Conservation (phyloP, 2,113 vertebrate species). For the Eretmochelys imbricata region DNA sequence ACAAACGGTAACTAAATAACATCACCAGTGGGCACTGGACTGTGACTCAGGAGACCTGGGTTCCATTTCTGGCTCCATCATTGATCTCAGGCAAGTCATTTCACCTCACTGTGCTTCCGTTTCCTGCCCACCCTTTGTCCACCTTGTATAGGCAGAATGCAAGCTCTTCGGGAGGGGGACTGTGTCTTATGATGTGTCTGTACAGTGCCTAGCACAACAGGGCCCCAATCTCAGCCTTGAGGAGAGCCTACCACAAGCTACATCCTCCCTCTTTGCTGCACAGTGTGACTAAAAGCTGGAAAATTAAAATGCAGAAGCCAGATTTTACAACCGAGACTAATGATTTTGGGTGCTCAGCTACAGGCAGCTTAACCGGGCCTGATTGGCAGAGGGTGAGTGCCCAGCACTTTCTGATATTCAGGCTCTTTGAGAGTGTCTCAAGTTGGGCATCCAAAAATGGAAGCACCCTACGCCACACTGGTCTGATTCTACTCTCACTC, state of each 20-base stretch:
- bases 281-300: background rate
- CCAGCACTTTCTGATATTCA: background rate
- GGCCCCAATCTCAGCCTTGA: background rate
- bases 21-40: background rate
- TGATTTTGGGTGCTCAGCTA: background rate
- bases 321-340: background rate
- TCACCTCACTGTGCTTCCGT: background rate
- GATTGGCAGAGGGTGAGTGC: background rate
- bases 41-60: background rate
- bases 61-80: background rate
- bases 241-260: background rate
- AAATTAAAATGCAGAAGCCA: background rate
- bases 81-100: accelerated
- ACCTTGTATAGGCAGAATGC: accelerated
- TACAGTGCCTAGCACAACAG: accelerated
- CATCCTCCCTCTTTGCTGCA: background rate
- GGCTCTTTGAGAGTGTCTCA: background rate
- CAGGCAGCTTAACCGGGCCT: background rate
- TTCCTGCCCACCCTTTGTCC: background rate
- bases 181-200: accelerated
- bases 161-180: background rate
- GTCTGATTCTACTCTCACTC: background rate
- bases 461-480: background rate
- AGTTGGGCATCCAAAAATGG: background rate
- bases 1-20: accelerated